Conservation (phyloP, 2,797 vertebrate genomes). For the Catamblyrhynchus diadema region DNA sequence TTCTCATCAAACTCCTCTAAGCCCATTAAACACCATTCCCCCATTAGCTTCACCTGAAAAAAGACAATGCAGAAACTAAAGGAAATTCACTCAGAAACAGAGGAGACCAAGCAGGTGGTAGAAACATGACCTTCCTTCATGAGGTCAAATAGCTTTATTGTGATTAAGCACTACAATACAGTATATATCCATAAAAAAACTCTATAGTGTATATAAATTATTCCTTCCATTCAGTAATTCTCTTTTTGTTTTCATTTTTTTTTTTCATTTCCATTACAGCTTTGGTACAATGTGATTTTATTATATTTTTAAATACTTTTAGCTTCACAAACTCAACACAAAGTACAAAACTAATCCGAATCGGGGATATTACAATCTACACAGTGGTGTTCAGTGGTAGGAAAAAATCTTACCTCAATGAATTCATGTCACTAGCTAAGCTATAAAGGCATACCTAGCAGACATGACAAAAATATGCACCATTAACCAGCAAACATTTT, state of each 20-base stretch:
- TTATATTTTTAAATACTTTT: constrained; percentile 82
- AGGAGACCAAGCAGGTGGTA: constrained; percentile 71
- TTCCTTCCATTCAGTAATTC: constrained; percentile 88
- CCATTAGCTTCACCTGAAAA: not conserved
- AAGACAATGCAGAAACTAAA: not conserved
- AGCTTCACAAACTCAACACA: constrained; percentile 86
- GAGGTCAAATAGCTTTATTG: constrained; percentile 90
- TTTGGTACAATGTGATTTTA: constrained; percentile 88
- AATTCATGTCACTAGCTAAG: constrained; percentile 84
- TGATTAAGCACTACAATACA: constrained; percentile 93
- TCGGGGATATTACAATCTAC: constrained; percentile 80
- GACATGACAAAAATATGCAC: constrained; percentile 84
- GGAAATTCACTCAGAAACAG: constrained; percentile 50
- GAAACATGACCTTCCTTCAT: constrained; percentile 86
- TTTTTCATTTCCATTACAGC: constrained; percentile 78
- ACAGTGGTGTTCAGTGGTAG: constrained; percentile 86
- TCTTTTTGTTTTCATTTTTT: constrained; percentile 48
- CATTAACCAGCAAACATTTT: constrained; percentile 80
- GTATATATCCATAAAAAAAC: constrained; percentile 92
- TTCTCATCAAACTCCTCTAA: not conserved
- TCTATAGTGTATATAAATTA: constrained; percentile 94
- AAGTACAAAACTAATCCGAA: constrained; percentile 86
- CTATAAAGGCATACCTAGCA: constrained; percentile 79
- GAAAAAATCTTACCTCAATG: constrained; percentile 84
- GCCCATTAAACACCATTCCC: not conserved